Evolutionary conservation across 2,888 invertebrate genomes (phyloP), one percentile per base, ranked within the genome.

Genomic region (Lasioglossum villosulum): DNA sequence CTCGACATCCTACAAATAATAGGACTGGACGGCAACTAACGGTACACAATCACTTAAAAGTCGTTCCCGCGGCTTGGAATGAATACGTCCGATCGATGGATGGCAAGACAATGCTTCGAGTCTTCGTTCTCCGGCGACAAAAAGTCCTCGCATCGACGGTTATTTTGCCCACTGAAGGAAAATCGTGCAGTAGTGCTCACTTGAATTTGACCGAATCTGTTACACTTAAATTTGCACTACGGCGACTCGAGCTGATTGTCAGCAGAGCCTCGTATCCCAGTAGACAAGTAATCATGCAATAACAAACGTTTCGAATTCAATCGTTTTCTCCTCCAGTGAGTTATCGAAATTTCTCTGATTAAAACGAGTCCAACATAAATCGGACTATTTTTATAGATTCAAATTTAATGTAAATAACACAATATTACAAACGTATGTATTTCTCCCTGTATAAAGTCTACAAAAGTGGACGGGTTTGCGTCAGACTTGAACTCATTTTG

Each of bases 81-180:
- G 78, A 71, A 37, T 78, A 34, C 45, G 63, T 30, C 71, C 39
- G 78, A 75, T 78, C 78, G 70, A 75, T 78, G 70, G 37, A 23
- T n/a, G 37, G 63, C n/a, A 66, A 72, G 71, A 84, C 84, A 84
- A 84, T 84, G 72, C 56, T 4, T 4, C 37, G 37, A 37, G 68
- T 37, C 68, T 30, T 59, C 56, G 56, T 70, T 39, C 70, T 34
- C n/a, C 39, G n/a, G 30, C 37, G n/a, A 56, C 23, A 71, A 39
- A 70, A 30, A 30, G 4, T 1, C 39, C 59, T 39, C 23, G 75
- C 73, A 45, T 70, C 42, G 68, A 52, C 39, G 78, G 71, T 71
- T 45, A 66, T n/a, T 14, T 37, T 27, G 72, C 10, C 27, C 5
- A n/a, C 23, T 5, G 45, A 71, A 78, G 59, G 39, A 74, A 78